Percentiles rank a stretch among this genome's conserved stretches.
Evolutionary conservation across 2,113 vertebrate genomes (phyloP).

Genomic region (Passer montanus): DNA sequence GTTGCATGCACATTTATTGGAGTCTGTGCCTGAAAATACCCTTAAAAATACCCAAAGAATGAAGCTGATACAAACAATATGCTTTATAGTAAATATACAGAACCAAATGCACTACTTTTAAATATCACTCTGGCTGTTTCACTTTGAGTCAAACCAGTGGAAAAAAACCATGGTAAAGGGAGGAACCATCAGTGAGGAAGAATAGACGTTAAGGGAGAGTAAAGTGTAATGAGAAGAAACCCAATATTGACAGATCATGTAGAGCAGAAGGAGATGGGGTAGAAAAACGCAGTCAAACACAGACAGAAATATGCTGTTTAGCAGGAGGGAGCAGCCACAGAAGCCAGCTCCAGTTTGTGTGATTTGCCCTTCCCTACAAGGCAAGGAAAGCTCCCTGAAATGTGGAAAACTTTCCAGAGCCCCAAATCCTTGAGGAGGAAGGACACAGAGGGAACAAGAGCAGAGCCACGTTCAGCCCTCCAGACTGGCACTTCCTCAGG

Average conservation of each 20-base stretch:
- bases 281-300: not conserved
- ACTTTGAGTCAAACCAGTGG: not conserved
- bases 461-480: fast-evolving
- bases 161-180: not conserved
- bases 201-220: not conserved
- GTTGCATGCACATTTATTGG: not conserved
- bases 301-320: conserved; percentile 29
- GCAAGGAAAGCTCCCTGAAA: not conserved
- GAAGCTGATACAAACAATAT: not conserved
- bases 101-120: not conserved
- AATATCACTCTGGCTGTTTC: not conserved
- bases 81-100: not conserved
- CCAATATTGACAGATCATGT: conserved; percentile 26
- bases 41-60: not conserved
- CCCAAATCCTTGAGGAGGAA: not conserved
- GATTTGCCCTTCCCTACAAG: not conserved
- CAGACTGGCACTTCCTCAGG: not conserved
- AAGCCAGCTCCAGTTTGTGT: not conserved
- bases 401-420: not conserved
- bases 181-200: not conserved
- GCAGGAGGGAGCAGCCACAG: not conserved
- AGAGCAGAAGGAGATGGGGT: conserved; percentile 32
- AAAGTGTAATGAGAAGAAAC: conserved; percentile 22
- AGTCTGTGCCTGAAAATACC: not conserved
- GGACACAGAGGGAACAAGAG: not conserved